Evolutionary conservation across 2,797 vertebrate genomes (phyloP), one percentile per base, ranked within the genome.

Genomic region (Odontamblyopus rebecca): DNA sequence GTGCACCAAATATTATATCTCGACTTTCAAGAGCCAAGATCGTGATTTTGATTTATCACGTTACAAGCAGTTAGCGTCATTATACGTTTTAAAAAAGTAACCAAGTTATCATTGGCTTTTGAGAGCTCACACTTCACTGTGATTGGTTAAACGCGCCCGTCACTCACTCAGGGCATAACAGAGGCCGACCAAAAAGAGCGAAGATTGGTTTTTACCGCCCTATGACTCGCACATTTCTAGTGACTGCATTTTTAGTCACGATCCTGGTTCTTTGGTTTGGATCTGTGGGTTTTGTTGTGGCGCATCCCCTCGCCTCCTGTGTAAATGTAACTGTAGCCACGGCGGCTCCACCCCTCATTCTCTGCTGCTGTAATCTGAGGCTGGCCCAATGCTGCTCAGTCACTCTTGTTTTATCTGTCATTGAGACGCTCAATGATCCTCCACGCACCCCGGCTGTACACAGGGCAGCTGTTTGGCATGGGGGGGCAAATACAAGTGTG

Each of bases 361-460:
- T 90, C 76, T 65, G 82, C 75, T 63, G 82, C 76, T 87, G 91
- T 89, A 91, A 93, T 82, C 79, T 83, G 87, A 89, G 76, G 78
- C 80, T 64, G 2, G 59, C 19, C 38, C 59, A 69, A 72, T 81
- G 76, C 41, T 32, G 73, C 71, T 67, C 81, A 86, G 86, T 89
- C 85, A 82, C 77, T 80, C 71, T 79, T 80, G 77, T 87, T 86
- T 79, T 83, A 73, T 83, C 85, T 84, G 81, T 83, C 83, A 71
- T 77, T 85, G 72, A 82, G 75, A 80, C 70, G 29, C 66, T 79
- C 41, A 54, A 48, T 84, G 75, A 75, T 30, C 27, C 57, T 82
- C 75, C 8, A 56, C 76, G 61, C 76, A 85, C 65, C 1, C 5
- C 23, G 62, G 70, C 70, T 6, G 68, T 74, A 64, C 70, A 75